These are phyloP conservation scores for Phengaris arion DNA, from an alignment of 2,888 invertebrate species.

Conservation along the genomic window DNA sequence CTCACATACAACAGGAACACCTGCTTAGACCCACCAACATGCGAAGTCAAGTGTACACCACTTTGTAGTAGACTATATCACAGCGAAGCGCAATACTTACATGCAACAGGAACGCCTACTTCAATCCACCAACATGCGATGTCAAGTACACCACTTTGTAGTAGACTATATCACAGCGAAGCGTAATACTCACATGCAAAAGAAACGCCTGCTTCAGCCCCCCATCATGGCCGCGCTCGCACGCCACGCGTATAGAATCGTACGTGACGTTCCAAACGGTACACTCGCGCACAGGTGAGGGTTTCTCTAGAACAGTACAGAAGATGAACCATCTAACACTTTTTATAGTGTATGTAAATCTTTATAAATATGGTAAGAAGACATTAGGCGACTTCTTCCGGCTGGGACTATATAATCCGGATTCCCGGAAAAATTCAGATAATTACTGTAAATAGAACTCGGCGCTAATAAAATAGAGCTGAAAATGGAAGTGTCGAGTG, in stretches of 20 bases:
- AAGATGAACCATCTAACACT: background rate
- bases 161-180: background rate
- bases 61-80: background rate
- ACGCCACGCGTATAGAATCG: slow-evolving; percentile 82
- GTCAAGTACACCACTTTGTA: too few species aligned
- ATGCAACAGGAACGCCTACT: slow-evolving; percentile 82
- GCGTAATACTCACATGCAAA: slow-evolving; percentile 73
- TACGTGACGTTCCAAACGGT: slow-evolving; percentile 84
- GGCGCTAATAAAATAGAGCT: too few species aligned
- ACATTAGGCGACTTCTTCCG: too few species aligned
- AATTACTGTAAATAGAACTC: too few species aligned
- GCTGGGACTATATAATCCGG: too few species aligned
- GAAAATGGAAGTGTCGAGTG: too few species aligned
- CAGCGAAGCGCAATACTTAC: slow-evolving; percentile 53
- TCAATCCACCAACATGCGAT: slow-evolving; percentile 82
- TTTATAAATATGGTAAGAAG: too few species aligned
- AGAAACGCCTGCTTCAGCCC: slow-evolving; percentile 83
- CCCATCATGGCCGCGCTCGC: slow-evolving; percentile 84
- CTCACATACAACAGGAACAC: background rate
- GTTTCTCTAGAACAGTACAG: slow-evolving; percentile 73
- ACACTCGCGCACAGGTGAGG: slow-evolving; percentile 83
- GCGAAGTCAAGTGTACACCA: background rate
- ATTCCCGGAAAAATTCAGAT: too few species aligned
- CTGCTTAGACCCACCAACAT: too few species aligned
- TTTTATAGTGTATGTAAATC: too few species aligned